Base-by-base conservation (phyloP, 2,797 vertebrate species). In the Sibirionetta formosa region DNA sequence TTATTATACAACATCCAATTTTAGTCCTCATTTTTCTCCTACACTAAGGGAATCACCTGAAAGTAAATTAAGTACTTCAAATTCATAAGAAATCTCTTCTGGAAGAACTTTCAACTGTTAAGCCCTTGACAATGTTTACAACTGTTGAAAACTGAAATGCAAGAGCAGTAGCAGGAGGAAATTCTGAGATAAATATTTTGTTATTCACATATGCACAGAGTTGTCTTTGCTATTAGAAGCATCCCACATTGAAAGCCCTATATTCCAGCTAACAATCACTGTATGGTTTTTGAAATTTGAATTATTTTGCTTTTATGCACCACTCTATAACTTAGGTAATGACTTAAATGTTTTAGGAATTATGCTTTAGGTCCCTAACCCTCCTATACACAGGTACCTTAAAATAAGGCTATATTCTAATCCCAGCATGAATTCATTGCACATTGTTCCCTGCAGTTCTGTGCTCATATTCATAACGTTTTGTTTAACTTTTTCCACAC, bases 381-480 rank as follows among this genome's bases (percentile, higher is more conserved):
- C 17, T 40, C 24, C 33, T n/a, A 33, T 0, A 0, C 5, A 33
- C 3, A 40, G 14, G 8, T n/a, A 69, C 9, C 9, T 68, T 68
- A 76, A 84, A 57, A 40, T 18, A 51, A 58, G 42, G 7, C 7
- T 76, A 17, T 4, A 9, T 51, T 50, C 31, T 44, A 84, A 22
- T 36, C 16, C 29, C 18, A 36, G 42, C 4, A 16, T 26, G 38
- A 86, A 82, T 79, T 69, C n/a, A 63, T 88, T 48, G 7, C 5
- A 35, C 24, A 7, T 14, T 27, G 9, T 23, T 69, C 29, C 76
- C 46, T 65, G 12, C 16, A 72, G 18, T 18, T 79, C 48, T 64
- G 10, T 27, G 3, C 16, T 72, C 33, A 23, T 44, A 51, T 69
- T 40, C 24, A 72, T n/a, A 88, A 71, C 1, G 63, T 31, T n/a